These are phyloP conservation scores for Stenolophus ochropezus DNA, from an alignment of 2,888 invertebrate genomes.

Conservation along the genomic window DNA sequence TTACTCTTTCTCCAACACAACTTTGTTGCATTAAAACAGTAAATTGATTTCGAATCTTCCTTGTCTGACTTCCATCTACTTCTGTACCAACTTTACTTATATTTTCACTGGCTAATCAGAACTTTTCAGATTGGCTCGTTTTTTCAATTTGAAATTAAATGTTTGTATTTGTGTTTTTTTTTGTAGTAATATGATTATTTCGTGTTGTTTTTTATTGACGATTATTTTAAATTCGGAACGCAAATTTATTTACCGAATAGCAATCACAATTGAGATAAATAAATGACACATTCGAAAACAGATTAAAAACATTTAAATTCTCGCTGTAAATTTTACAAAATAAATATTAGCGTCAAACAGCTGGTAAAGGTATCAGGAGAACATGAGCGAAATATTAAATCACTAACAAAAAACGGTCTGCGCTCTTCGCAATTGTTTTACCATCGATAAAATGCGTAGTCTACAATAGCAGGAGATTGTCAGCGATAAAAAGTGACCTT, in stretches of 20 bases:
- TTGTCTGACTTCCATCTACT: no score
- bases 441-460: constrained; percentile 33
- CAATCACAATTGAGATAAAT: background rate
- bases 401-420: constrained; percentile 5
- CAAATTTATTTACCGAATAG: background rate
- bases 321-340: background rate
- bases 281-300: background rate
- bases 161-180: background rate
- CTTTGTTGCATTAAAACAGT: no score
- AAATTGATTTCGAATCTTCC: no score
- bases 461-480: constrained; percentile 27
- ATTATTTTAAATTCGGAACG: background rate
- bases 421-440: constrained; percentile 4
- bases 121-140: no score
- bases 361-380: background rate
- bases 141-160: no score
- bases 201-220: background rate
- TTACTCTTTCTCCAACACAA: no score
- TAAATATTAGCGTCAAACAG: background rate
- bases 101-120: no score
- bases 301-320: background rate
- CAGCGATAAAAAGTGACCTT: constrained; percentile 43
- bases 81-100: no score
- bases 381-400: constrained; percentile 5
- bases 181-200: background rate